Evolutionary conservation across 2,113 vertebrate genomes (phyloP), one percentile per base, ranked within the genome.

Genomic region (Corythoichthys intestinalis): DNA sequence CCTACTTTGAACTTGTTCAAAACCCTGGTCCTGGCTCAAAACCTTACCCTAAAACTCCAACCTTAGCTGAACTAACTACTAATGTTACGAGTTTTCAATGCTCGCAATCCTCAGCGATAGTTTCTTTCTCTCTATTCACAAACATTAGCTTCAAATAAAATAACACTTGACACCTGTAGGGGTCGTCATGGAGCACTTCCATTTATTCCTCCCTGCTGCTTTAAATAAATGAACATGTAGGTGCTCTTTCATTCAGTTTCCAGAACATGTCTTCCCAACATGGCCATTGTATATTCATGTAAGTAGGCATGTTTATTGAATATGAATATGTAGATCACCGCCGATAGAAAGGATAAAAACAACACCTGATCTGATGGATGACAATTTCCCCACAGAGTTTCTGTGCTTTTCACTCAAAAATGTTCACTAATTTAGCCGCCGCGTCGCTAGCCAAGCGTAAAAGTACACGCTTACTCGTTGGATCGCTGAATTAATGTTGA

Each of bases 401-500:
- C 14, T 59, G 49, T 73, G 67, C 79, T 81, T 77, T 79, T 76
- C 70, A 73, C 37, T 70, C 37, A 37, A 50, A 74, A 84, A 78
- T 63, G 70, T 77, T 75, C 38, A 60, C 77, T 77, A 70, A 83
- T 82, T 78, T 35, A 71, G 41, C 46, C 56, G 9, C 11, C 28
- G 67, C 35, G 53, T 59, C 58, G 15, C 53, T 67, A 81, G 65
- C 83, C 84, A 86, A 78, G 81, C 87, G 83, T 76, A 58, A 76
- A 44, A 71, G 15, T 59, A 60, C 59, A 69, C 28, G 50, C 35
- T 49, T 74, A 62, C 62, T 73, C n/a, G 8, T 74, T 58, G 56
- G 56, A 75, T 59, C 48, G 28, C 76, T 84, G 77, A 85, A 79
- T 85, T 47, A 77, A 84, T 76, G 76, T 62, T 17, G 39, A 72